These are phyloP conservation scores for Apaloderma vittatum DNA, from an alignment of 2,113 vertebrate genomes.

Conservation along the genomic window DNA sequence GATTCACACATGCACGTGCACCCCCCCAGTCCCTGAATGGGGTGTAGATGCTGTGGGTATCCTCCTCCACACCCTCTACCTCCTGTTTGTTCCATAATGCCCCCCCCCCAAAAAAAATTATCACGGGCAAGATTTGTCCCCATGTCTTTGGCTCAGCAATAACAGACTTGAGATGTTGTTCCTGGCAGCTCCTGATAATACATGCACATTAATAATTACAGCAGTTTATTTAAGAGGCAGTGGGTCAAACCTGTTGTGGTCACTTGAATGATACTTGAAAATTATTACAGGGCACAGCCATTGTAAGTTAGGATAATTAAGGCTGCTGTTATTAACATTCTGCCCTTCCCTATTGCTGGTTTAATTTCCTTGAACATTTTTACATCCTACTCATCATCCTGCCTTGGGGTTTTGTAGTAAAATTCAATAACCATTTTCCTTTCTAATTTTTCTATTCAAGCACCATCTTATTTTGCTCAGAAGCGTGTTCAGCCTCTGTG, in stretches of 20 bases:
- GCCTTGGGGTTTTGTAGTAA: slow-evolving; percentile 59
- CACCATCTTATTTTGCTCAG: not conserved
- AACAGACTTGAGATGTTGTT: slow-evolving; percentile 21
- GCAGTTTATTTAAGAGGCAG: slow-evolving; percentile 30
- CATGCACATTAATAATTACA: slow-evolving; percentile 6
- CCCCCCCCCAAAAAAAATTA: accelerated
- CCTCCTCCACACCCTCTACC: not conserved
- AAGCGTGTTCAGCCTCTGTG: accelerated
- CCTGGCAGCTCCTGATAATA: slow-evolving; percentile 6
- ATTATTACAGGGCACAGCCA: slow-evolving; percentile 35
- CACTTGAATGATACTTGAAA: slow-evolving; percentile 61
- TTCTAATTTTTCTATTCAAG: slow-evolving; percentile 56
- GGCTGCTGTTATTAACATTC: slow-evolving; percentile 61
- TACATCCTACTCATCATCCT: slow-evolving; percentile 46
- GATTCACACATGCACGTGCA: accelerated
- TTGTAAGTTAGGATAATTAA: slow-evolving; percentile 73
- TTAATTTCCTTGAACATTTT: slow-evolving; percentile 72
- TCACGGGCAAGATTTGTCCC: not conserved
- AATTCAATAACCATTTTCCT: slow-evolving; percentile 68
- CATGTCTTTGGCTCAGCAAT: not conserved
- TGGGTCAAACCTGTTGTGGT: slow-evolving; percentile 72
- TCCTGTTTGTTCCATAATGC: not conserved
- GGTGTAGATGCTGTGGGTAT: not conserved
- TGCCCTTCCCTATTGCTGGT: slow-evolving; percentile 57
- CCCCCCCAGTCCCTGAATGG: accelerated